Evolutionary conservation across 2,113 vertebrate genomes (phyloP), one percentile per base, ranked within the genome.

Genomic region (Serinus canaria): DNA sequence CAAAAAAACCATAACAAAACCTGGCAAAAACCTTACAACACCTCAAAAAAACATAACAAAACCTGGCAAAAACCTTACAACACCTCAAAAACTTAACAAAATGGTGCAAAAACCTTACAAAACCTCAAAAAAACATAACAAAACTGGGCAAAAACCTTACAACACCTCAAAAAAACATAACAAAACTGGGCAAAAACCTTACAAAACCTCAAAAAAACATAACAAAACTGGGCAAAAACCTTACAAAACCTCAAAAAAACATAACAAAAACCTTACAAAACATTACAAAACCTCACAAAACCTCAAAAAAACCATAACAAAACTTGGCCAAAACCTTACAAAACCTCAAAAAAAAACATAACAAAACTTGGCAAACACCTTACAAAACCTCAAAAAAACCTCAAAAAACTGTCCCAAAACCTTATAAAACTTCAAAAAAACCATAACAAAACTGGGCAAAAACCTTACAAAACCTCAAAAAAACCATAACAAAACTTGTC

Each of bases 91-190:
- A 22, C 31, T 13, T n/a, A 7, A 7, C 41, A 59, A 59, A 59
- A 24, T 13, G 14, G 6, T n/a, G n/a, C 2, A 27, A 59, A n/a
- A 28, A 11, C 7, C 22, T 13, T 0, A 24, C 6, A 13, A 46
- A 55, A 5, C 11, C 9, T 43, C 3, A 28, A 15, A 73, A 33
- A 22, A 27, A 4, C 15, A 10, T 35, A 6, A 50, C 49, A 39
- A 41, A 30, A 17, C 20, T 21, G 3, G 3, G 7, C 6, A 28
- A 43, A 41, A 44, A 15, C 3, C 22, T 6, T 9, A 20, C 1
- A 22, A 43, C 44, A 11, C 25, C 28, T 47, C 3, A 17, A 22
- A 22, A 22, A 31, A 13, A 1, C 31, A 21, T n/a, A 7, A 7
- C 41, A 59, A 59, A 59, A 24, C 12, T 3, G 10, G 14, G 5